phyloP scores from a whole-genome alignment of 2,113 vertebrate genomes.

The Ornithorhynchus anatinus region DNA sequence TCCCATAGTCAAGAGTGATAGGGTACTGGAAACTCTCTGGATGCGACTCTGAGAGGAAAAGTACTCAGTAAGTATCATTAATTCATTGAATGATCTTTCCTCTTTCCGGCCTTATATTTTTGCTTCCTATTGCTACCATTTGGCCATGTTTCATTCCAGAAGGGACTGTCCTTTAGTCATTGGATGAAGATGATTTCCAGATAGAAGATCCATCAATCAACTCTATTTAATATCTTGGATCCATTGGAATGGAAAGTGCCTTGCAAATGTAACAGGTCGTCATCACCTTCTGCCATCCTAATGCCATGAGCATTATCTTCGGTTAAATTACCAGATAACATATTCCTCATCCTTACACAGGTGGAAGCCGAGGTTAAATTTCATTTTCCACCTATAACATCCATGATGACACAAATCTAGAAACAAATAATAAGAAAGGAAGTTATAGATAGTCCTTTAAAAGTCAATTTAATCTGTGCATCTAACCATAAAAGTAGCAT shows the following conservation, averaged over 20 bases:
- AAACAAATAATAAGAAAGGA: conserved; percentile 67
- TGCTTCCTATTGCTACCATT: too few relatives aligned
- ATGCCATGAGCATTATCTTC: not conserved
- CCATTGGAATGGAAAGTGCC: not conserved
- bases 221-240: not conserved
- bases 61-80: too few relatives aligned
- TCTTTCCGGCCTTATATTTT: too few relatives aligned
- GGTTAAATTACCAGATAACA: conserved; percentile 8
- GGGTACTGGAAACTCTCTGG: too few relatives aligned
- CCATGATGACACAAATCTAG: conserved; percentile 60
- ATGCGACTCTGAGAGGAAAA: too few relatives aligned
- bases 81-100: too few relatives aligned
- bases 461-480: conserved; percentile 69
- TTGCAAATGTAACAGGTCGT: not conserved
- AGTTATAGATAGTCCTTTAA: conserved; percentile 66
- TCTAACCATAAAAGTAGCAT: conserved; percentile 71
- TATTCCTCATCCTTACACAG: not conserved
- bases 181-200: too few relatives aligned
- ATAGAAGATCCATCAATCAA: not conserved
- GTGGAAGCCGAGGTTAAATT: conserved; percentile 33
- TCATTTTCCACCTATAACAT: conserved; percentile 29
- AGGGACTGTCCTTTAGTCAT: too few relatives aligned
- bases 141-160: too few relatives aligned
- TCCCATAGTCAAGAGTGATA: too few relatives aligned
- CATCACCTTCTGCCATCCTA: not conserved